Base-by-base conservation (phyloP, 2,113 vertebrate genomes). In the Edolisoma coerulescens region DNA sequence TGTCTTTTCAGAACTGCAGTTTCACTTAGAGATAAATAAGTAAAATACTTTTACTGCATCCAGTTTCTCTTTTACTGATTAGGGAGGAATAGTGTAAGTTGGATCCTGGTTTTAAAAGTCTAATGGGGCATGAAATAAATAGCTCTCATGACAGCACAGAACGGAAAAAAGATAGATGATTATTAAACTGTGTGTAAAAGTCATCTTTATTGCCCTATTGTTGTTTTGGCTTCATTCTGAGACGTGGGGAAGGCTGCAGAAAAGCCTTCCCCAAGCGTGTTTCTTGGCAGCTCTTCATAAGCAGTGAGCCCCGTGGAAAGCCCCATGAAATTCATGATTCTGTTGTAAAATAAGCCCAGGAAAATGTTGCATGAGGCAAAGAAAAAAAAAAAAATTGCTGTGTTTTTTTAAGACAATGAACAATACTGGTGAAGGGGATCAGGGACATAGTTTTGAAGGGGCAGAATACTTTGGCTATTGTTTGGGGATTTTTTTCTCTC, bases 41-140 rank as follows among this genome's bases (percentile, higher is more conserved):
- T 71, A 76, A 91, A 92, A 92, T 84, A 68, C 16, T 83, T 8
- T 49, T 71, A 33, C 9, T 79, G 47, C 67, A 60, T 86, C n/a
- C 73, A 81, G 19, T 24, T 57, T 75, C 61, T 74, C 54, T 61
- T 84, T 61, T 80, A 77, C 65, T 30, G 16, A 77, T 94, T 92
- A 93, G 68, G 75, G 80, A 91, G 49, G 64, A 96, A 79, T 35
- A 90, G n/a, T 41, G 22, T 77, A 90, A 76, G 68, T 95, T 94
- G 91, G 71, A 93, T 94, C 47, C 56, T 67, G 61, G 41, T 83
- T 96, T 91, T 90, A 90, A 59, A 94, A 89, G 73, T 81, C 86
- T 94, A 89, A 92, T 67, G 89, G 83, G 96, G 61, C 83, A 82
- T 92, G 76, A 95, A 95, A 95, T 96, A 90, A 94, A 93, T 93